phyloP scores from a whole-genome alignment of 2,113 vertebrate species.

The Potamarius usumacintae region DNA sequence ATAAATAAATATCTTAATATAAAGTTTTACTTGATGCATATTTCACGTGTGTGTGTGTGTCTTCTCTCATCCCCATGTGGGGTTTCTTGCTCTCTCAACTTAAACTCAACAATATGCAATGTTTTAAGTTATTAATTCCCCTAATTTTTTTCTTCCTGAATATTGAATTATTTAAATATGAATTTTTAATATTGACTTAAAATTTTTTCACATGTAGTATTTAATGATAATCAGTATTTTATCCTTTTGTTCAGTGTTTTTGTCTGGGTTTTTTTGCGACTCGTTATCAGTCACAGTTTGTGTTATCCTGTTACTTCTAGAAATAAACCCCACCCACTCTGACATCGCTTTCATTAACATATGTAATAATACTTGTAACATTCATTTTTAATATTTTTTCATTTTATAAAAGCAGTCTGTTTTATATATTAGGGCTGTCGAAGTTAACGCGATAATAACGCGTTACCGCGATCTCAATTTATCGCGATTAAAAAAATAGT shows the following conservation, averaged over 20 bases:
- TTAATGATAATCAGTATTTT: neutral
- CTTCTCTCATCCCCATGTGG: too few relatives aligned
- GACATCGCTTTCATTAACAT: neutral
- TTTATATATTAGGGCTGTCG: too few relatives aligned
- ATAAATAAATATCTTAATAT: neutral
- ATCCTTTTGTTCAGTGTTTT: too few relatives aligned
- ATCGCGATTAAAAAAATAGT: too few relatives aligned
- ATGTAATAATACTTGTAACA: too few relatives aligned
- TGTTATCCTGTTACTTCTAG: neutral
- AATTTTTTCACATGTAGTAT: neutral
- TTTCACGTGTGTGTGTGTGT: neutral
- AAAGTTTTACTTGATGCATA: neutral
- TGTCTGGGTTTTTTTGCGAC: neutral
- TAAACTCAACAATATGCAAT: too few relatives aligned
- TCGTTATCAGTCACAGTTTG: too few relatives aligned
- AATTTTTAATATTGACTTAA: neutral
- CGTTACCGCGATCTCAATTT: too few relatives aligned
- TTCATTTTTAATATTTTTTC: neutral
- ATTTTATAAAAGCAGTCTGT: neutral
- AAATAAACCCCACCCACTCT: neutral
- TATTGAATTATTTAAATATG: neutral
- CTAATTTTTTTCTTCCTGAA: neutral
- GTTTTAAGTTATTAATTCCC: neutral
- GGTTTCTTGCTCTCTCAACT: too few relatives aligned
- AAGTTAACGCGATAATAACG: too few relatives aligned